These are phyloP conservation scores for Himalopsyche tibetana DNA, from an alignment of 2,888 invertebrate species.

Conservation along the genomic window DNA sequence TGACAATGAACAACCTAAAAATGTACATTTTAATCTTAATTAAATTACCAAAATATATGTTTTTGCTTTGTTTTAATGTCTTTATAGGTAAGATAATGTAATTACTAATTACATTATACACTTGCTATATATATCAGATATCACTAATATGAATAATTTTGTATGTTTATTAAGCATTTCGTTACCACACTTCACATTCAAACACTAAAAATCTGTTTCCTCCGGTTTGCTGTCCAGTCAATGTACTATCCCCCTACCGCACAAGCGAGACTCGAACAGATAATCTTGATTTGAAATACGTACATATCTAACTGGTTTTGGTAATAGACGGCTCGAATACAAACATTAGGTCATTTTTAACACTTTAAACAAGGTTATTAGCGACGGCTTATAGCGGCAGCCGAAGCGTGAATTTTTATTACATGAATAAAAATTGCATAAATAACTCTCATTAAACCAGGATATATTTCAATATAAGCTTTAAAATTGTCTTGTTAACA, in stretches of 20 bases:
- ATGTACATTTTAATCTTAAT: too few relatives aligned
- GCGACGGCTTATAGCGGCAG: slow-evolving; percentile 1
- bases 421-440: slow-evolving; percentile 30
- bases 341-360: slow-evolving; percentile 34
- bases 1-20: too few relatives aligned
- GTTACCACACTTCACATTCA: neutral
- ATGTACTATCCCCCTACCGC: neutral
- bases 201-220: neutral
- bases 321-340: slow-evolving; percentile 21
- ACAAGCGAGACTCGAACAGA: neutral
- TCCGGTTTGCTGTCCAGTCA: neutral
- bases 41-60: too few relatives aligned
- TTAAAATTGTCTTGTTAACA: slow-evolving; percentile 25
- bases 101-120: too few relatives aligned
- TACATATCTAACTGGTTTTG: slow-evolving; percentile 12
- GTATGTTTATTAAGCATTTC: neutral
- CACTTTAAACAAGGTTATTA: slow-evolving; percentile 33
- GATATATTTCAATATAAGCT: slow-evolving; percentile 26
- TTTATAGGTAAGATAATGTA: too few relatives aligned
- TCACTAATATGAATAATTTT: neutral
- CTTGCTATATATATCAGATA: too few relatives aligned
- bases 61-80: too few relatives aligned
- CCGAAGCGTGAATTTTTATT: slow-evolving; percentile 26
- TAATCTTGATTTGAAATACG: slow-evolving; percentile 14
- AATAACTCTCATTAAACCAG: slow-evolving; percentile 22